These are phyloP conservation scores for Arenaria interpres DNA, from an alignment of 2,113 vertebrate species.

Conservation along the genomic window DNA sequence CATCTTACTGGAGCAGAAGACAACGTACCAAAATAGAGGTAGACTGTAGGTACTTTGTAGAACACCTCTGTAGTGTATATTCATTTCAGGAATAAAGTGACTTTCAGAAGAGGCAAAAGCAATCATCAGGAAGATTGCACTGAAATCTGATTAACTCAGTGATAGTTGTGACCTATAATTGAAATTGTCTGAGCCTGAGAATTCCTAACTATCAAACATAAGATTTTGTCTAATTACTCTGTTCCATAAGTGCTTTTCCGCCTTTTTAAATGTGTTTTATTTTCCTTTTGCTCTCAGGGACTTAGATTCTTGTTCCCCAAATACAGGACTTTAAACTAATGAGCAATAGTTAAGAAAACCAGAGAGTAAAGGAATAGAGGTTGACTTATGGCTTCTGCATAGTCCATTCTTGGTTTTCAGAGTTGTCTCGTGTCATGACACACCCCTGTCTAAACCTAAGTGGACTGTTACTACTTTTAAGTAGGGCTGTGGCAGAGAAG, in stretches of 20 bases:
- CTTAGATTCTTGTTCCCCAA: not conserved
- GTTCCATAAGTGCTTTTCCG: not conserved
- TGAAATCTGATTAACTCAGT: not conserved
- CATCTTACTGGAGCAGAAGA: not conserved
- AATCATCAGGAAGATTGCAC: not conserved
- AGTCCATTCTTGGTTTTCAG: not conserved
- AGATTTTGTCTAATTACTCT: not conserved
- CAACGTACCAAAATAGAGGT: not conserved
- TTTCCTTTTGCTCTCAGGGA: not conserved
- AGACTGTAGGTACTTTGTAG: accelerated
- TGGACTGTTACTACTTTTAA: not conserved
- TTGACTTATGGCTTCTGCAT: not conserved
- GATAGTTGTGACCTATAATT: not conserved
- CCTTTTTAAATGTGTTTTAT: not conserved
- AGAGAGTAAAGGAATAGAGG: not conserved
- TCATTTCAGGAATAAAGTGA: not conserved
- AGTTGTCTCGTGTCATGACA: not conserved
- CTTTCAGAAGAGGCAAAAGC: not conserved
- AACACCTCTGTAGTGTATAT: not conserved
- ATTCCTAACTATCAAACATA: not conserved
- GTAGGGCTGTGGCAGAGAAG: not conserved
- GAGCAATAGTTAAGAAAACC: not conserved
- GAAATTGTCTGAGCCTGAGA: not conserved
- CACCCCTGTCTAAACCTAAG: not conserved
- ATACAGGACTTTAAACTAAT: not conserved